Evolutionary conservation across 2,113 vertebrate species (phyloP), one percentile per base, ranked within the genome.

Genomic region (Ophiodon elongatus): DNA sequence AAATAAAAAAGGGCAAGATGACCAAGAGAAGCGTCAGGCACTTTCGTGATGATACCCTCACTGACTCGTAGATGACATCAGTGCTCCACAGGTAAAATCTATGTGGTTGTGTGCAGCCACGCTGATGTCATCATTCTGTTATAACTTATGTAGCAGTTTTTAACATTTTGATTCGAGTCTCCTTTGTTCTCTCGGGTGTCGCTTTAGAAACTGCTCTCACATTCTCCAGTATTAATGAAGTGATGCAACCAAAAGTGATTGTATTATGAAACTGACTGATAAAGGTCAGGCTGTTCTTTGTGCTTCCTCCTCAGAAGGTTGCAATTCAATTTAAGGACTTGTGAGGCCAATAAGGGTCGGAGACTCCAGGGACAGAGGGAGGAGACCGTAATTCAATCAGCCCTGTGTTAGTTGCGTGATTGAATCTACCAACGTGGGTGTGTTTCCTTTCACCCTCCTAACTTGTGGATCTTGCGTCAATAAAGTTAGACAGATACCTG

Each of bases 371-470:
- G 19, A 57, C 47, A 64, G 17, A 50, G 10, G 52, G 59, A 75
- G 33, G 68, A 66, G 64, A 59, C 47, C 73, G 64, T 70, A 56
- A 85, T 59, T 78, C 19, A 76, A 19, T 71, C 41, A 64, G 8
- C 37, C 6, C 54, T 75, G 17, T 62, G 63, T 54, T 77, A 76
- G 76, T 70, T 62, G 33, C 8, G 57, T 70, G 29, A 63, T 60
- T 83, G 66, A 78, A 65, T 63, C 8, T 39, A 3, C 37, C 35
- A 1, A 0, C 45, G 52, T 67, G 23, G 65, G 62, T 57, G 71
- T 82, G 59, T 83, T 47, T 72, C 74, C 35, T 25, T 17, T 73
- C 17, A 29, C 27, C 43, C 35, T 73, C 25, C 39, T 21, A 7
- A 43, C 56, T 59, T 43, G 57, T 31, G 25, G 69, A 78, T 47